phyloP scores from a whole-genome alignment of 2,113 vertebrate species.

The Elaphurus davidianus region DNA sequence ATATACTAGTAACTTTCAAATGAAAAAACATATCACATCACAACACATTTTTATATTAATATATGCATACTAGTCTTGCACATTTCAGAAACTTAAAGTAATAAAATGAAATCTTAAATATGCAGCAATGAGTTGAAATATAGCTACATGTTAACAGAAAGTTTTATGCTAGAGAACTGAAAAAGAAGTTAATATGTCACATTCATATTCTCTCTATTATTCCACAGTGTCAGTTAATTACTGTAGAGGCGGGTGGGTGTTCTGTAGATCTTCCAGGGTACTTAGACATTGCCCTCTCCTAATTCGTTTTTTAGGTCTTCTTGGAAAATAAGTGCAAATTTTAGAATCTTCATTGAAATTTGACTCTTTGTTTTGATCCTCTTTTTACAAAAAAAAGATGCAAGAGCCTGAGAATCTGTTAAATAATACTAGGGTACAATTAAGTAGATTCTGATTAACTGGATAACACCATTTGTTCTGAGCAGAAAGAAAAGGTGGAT shows the following conservation, averaged over 20 bases:
- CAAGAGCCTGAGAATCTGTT: slow-evolving; percentile 46
- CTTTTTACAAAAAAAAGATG: slow-evolving; percentile 5
- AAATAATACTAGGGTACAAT: slow-evolving; percentile 14
- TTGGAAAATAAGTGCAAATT: slow-evolving; percentile 43
- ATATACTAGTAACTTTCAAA: background rate
- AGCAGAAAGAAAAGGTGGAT: background rate
- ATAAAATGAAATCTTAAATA: background rate
- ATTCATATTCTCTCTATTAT: slow-evolving; percentile 8
- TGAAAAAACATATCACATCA: background rate
- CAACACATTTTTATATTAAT: background rate
- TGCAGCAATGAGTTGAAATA: background rate
- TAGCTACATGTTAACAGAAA: background rate
- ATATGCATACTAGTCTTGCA: background rate
- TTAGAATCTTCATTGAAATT: slow-evolving; percentile 45
- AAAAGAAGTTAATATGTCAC: slow-evolving; percentile 45
- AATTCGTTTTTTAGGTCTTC: slow-evolving; percentile 12
- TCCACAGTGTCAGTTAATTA: slow-evolving; percentile 39
- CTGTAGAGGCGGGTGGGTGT: background rate
- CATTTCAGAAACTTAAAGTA: background rate
- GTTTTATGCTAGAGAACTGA: background rate
- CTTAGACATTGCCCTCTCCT: slow-evolving; percentile 14
- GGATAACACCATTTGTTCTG: background rate
- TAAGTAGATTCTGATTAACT: slow-evolving; percentile 42
- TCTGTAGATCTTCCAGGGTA: background rate
- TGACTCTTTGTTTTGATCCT: slow-evolving; percentile 55